Base-by-base conservation (phyloP, 2,888 invertebrate species). In the Podabrus alpinus region DNA sequence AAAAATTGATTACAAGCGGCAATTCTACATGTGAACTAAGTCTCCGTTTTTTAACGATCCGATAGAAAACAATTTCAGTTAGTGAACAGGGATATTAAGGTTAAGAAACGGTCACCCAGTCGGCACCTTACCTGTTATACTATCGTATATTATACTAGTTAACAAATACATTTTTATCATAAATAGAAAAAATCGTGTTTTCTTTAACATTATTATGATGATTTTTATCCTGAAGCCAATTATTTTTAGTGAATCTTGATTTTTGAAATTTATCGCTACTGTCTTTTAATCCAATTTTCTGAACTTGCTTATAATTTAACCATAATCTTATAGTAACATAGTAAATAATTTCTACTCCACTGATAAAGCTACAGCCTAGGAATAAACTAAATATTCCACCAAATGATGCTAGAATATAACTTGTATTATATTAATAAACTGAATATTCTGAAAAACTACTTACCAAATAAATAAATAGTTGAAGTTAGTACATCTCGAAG, bases 301-400 rank as follows among this genome's bases (percentile, higher is more conserved):
- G 15, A n/a, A 19, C 2, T n/a, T 64, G n/a, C 9, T 64, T 17
- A 13, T 64, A 64, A 16, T 64, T 64, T 9, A 64, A 64, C 21
- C 17, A 64, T 64, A 85, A 81, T 72, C 83, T 80, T n/a, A 84
- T 78, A 10, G 79, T 77, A 69, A 85, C 82, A 77, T 86, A 88
- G 76, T 88, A 88, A 29, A 88, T 71, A 24, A 88, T 83, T 82
- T 88, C 88, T 21, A 86, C 78, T 3, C 85, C 76, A 66, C 86
- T 87, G 16, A 88, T 79, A 72, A 88, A 84, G 77, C 88, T 87
- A 79, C 87, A 86, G 4, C 88, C 88, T 61, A 88, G 79, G 75
- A 87, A 88, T 19, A 88, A 81, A 29, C 86, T 87, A 77, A 88
- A 88, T n/a, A 88, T 86, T 69, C 87, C 88, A 13, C 88, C 87